These are phyloP conservation scores for Octonoba sinensis DNA, from an alignment of 2,888 invertebrate species.

Conservation along the genomic window DNA sequence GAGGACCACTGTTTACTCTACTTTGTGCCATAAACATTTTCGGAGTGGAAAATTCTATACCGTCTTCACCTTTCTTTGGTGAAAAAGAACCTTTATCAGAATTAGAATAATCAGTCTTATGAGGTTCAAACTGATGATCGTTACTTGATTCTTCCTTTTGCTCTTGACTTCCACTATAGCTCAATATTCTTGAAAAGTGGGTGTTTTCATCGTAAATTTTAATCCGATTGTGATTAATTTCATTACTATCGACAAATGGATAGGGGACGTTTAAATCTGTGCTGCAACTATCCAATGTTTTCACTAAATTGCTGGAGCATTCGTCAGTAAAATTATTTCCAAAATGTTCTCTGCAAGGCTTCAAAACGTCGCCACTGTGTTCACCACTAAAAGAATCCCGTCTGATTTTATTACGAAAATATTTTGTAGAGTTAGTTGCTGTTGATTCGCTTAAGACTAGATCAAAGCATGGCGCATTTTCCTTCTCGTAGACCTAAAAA, in stretches of 20 bases:
- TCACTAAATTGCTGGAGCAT: constrained; percentile 32
- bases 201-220: background rate
- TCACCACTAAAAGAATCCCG: constrained; percentile 7
- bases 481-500: constrained; percentile 27
- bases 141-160: background rate
- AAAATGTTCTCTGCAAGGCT: background rate
- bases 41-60: background rate
- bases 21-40: constrained; percentile 60
- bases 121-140: background rate
- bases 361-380: background rate
- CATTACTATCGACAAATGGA: constrained; percentile 16
- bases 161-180: background rate
- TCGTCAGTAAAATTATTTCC: background rate
- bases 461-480: constrained; percentile 12
- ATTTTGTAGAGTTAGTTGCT: constrained; percentile 4
- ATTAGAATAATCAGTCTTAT: background rate
- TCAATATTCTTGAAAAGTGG: too few relatives aligned
- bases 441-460: constrained; percentile 1
- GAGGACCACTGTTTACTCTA: constrained; percentile 43
- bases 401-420: background rate
- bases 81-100: background rate
- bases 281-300: constrained; percentile 28
- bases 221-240: constrained; percentile 2
- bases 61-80: background rate
- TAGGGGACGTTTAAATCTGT: constrained; percentile 25